phyloP scores from a whole-genome alignment of 2,797 vertebrate species.

The Neostethus bicornis region DNA sequence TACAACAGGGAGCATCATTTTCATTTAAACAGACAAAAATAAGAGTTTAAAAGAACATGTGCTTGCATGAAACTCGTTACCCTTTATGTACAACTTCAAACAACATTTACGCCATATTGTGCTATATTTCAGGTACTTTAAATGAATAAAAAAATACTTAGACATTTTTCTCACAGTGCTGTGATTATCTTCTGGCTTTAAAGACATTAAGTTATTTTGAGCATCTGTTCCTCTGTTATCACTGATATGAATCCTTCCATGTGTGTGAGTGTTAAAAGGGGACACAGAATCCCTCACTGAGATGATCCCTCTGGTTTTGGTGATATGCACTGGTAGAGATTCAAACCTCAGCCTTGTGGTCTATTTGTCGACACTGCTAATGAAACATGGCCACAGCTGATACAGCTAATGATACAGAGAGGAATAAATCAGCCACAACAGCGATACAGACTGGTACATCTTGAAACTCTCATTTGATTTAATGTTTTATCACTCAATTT shows the following conservation, averaged over 20 bases:
- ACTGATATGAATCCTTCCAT: slow-evolving; percentile 29
- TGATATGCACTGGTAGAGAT: slow-evolving; percentile 62
- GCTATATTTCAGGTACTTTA: slow-evolving; percentile 22
- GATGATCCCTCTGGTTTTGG: slow-evolving; percentile 69
- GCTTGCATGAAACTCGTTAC: too few relatives aligned
- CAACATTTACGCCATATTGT: too few relatives aligned
- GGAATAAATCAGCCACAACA: slow-evolving; percentile 11
- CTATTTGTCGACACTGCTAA: slow-evolving; percentile 67
- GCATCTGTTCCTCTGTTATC: slow-evolving; percentile 9
- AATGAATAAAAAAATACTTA: neutral
- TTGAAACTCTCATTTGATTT: slow-evolving; percentile 12
- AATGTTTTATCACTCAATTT: neutral
- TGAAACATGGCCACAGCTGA: slow-evolving; percentile 76
- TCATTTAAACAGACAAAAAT: too few relatives aligned
- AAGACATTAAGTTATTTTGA: slow-evolving; percentile 8
- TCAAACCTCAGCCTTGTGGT: slow-evolving; percentile 55
- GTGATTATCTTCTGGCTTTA: neutral
- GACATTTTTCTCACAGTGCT: neutral
- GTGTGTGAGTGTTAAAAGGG: slow-evolving; percentile 40
- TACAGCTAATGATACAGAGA: slow-evolving; percentile 52
- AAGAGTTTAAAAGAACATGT: too few relatives aligned
- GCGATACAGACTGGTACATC: neutral
- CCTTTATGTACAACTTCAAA: too few relatives aligned
- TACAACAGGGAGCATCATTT: too few relatives aligned
- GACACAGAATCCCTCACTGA: slow-evolving; percentile 62